Evolutionary conservation across 2,113 vertebrate species (phyloP).

Genomic region (Vidua chalybeata): DNA sequence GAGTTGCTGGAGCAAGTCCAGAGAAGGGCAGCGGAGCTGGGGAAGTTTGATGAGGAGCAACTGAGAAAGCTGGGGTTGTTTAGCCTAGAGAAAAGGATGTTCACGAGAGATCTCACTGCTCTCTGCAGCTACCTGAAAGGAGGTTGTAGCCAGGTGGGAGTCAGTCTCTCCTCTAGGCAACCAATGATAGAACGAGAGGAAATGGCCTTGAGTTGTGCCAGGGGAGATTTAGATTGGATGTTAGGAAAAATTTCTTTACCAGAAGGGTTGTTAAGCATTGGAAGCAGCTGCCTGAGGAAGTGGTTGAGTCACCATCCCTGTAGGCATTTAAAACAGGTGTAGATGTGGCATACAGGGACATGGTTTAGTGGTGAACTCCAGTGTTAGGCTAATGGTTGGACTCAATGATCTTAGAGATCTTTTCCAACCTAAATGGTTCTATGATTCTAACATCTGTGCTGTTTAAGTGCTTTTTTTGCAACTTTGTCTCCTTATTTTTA

Average conservation of each 20-base stretch:
- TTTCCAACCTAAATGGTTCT: neutral
- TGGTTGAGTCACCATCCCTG: neutral
- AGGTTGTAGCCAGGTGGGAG: neutral
- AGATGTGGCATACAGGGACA: neutral
- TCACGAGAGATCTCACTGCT: neutral
- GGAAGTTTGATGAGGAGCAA: neutral
- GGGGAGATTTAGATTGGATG: neutral
- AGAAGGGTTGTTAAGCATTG: neutral
- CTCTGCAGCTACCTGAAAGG: neutral
- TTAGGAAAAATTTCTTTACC: neutral
- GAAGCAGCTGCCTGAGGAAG: neutral
- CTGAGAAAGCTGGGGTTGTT: neutral
- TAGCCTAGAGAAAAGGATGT: neutral
- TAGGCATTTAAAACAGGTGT: neutral
- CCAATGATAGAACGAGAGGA: rapidly evolving
- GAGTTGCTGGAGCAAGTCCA: rapidly evolving
- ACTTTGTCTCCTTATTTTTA: neutral
- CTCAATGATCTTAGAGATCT: neutral
- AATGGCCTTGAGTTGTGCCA: neutral
- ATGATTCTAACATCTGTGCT: neutral
- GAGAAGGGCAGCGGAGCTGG: neutral
- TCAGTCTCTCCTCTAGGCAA: neutral
- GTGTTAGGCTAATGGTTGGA: neutral
- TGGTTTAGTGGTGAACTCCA: neutral
- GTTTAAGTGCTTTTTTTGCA: neutral